Percentiles rank a stretch among this genome's conserved stretches.
These are phyloP conservation scores for Dicyrtomina minuta DNA, from an alignment of 2,888 invertebrate genomes.

Conservation along the genomic window DNA sequence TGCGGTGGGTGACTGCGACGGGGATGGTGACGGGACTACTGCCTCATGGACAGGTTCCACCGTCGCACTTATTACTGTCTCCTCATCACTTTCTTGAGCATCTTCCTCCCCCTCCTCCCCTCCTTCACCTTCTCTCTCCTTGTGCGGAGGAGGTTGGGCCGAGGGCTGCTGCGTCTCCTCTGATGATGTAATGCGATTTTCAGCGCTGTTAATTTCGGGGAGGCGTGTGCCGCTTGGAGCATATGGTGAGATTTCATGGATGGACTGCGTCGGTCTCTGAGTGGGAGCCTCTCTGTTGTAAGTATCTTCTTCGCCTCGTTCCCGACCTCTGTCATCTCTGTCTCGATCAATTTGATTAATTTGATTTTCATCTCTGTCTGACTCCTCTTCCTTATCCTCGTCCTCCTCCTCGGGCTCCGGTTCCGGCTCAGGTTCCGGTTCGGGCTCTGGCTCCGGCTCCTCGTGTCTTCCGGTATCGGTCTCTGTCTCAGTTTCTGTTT, in stretches of 20 bases:
- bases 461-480: too few species aligned
- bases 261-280: not conserved
- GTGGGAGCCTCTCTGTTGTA: not conserved
- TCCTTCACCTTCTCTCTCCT: conserved; percentile 14
- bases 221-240: not conserved
- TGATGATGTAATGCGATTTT: conserved; percentile 28
- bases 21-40: not conserved
- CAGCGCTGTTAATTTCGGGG: conserved; percentile 24
- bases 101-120: conserved; percentile 13
- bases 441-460: too few species aligned
- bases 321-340: not conserved
- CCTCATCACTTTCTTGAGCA: not conserved
- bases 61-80: not conserved
- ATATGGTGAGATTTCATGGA: conserved; percentile 3
- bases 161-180: conserved; percentile 5
- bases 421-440: too few species aligned
- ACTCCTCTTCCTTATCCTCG: conserved; percentile 6
- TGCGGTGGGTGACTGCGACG: conserved; percentile 11
- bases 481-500: too few species aligned
- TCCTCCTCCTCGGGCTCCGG: conserved; percentile 5
- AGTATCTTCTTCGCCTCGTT: not conserved
- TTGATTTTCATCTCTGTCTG: too few species aligned
- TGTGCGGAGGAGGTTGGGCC: too few species aligned
- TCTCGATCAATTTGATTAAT: too few species aligned
- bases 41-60: not conserved